These are phyloP conservation scores for Papilio glaucus DNA, from an alignment of 1,140 invertebrate species.

Conservation along the genomic window DNA sequence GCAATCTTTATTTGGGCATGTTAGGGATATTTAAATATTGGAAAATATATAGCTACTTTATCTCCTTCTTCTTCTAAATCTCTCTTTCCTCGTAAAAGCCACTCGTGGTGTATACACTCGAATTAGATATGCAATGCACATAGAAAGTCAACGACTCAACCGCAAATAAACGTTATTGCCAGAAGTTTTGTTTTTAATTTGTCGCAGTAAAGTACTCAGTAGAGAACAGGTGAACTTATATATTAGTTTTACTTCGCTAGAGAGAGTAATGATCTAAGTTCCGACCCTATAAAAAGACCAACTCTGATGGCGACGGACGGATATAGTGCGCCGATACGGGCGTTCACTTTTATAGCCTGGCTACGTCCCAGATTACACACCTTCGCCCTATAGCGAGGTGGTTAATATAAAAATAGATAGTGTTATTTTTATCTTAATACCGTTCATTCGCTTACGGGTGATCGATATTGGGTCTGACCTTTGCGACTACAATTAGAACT, in stretches of 20 bases:
- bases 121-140: conserved; percentile 8
- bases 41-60: too few species aligned
- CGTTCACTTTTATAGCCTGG: conserved; percentile 22
- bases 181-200: conserved; percentile 26
- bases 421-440: conserved; percentile 1
- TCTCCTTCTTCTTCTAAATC: too few species aligned
- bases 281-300: conserved; percentile 23
- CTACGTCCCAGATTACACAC: conserved; percentile 12
- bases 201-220: conserved; percentile 10
- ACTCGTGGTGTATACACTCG: background rate
- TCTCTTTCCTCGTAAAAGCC: background rate
- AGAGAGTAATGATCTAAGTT: conserved; percentile 31
- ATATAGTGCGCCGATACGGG: conserved; percentile 17
- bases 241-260: conserved; percentile 4
- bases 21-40: too few species aligned
- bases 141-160: background rate
- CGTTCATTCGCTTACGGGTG: background rate
- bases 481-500: background rate
- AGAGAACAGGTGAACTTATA: conserved; percentile 17
- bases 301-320: conserved; percentile 25
- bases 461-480: background rate
- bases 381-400: background rate
- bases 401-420: conserved; percentile 17
- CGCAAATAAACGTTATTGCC: conserved; percentile 21
- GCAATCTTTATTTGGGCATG: too few species aligned